Conservation (phyloP, 2,113 vertebrate species). For the Xenopus borealis region DNA sequence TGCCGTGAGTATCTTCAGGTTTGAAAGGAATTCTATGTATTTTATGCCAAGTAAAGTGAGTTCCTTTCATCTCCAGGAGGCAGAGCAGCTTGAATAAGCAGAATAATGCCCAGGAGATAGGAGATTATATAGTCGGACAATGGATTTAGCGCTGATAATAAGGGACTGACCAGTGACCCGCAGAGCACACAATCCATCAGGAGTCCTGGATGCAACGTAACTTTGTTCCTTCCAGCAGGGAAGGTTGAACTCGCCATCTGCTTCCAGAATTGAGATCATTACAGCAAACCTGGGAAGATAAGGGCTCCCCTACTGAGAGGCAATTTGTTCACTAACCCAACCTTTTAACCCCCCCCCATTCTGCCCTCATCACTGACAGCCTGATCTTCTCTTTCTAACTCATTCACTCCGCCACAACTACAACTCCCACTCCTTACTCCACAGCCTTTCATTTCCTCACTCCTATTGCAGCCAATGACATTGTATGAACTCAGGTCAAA, state of each 20-base stretch:
- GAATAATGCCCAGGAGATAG: not conserved
- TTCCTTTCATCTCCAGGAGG: not conserved
- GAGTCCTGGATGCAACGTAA: constrained; percentile 28
- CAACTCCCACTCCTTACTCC: too few species aligned
- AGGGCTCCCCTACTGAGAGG: constrained; percentile 61
- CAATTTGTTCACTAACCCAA: constrained; percentile 63
- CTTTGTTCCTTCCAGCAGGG: constrained; percentile 25
- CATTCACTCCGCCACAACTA: too few species aligned
- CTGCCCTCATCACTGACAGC: constrained; percentile 11
- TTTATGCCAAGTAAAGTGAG: not conserved
- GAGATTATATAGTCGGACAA: constrained; percentile 18
- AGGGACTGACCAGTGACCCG: not conserved
- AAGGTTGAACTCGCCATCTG: constrained; percentile 56
- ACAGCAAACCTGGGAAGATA: constrained; percentile 55
- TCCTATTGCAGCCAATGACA: too few species aligned
- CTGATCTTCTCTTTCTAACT: not conserved
- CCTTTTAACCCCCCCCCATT: constrained; percentile 51
- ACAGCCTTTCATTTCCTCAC: too few species aligned
- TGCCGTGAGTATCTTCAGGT: too few species aligned
- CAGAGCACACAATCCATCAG: not conserved
- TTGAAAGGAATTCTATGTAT: not conserved
- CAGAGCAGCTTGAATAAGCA: not conserved
- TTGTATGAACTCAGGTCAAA: too few species aligned
- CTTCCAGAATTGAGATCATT: constrained; percentile 58
- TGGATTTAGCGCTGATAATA: not conserved